These are phyloP conservation scores for Sycophaga agraensis DNA, from an alignment of 1,140 invertebrate species.

Conservation along the genomic window DNA sequence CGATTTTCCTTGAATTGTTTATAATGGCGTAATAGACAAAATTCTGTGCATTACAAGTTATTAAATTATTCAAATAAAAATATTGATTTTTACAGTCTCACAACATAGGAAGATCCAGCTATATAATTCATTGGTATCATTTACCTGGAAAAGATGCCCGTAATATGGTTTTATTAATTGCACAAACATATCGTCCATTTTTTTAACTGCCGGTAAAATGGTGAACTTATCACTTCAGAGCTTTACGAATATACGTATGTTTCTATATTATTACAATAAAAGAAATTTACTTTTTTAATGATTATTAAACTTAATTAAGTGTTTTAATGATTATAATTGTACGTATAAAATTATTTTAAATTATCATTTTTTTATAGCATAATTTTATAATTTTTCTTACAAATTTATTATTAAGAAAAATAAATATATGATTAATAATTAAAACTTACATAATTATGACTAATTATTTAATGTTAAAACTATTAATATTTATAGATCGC, in stretches of 20 bases:
- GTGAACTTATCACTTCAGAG: slow-evolving; percentile 33
- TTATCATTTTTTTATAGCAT: too few species aligned
- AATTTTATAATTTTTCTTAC: too few species aligned
- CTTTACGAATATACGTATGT: slow-evolving; percentile 34
- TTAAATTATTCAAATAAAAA: background rate
- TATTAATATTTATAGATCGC: too few species aligned
- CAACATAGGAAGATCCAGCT: slow-evolving; percentile 14
- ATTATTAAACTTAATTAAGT: too few species aligned
- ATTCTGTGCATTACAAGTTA: background rate
- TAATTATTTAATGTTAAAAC: background rate
- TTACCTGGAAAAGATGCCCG: slow-evolving; percentile 28
- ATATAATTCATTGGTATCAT: slow-evolving; percentile 33
- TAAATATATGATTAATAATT: background rate
- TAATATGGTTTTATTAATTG: slow-evolving; percentile 33
- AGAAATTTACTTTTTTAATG: too few species aligned
- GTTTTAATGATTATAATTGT: too few species aligned
- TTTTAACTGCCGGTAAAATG: slow-evolving; percentile 34
- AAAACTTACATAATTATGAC: background rate
- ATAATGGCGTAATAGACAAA: too few species aligned
- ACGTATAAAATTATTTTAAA: too few species aligned
- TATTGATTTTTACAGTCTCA: slow-evolving; percentile 12
- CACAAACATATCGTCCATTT: slow-evolving; percentile 31
- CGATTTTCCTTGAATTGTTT: too few species aligned
- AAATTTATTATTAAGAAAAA: background rate
- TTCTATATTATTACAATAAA: background rate